Evolutionary conservation across 2,888 invertebrate species (phyloP), one percentile per base, ranked within the genome.

Genomic region (Luffia ferchaultella): DNA sequence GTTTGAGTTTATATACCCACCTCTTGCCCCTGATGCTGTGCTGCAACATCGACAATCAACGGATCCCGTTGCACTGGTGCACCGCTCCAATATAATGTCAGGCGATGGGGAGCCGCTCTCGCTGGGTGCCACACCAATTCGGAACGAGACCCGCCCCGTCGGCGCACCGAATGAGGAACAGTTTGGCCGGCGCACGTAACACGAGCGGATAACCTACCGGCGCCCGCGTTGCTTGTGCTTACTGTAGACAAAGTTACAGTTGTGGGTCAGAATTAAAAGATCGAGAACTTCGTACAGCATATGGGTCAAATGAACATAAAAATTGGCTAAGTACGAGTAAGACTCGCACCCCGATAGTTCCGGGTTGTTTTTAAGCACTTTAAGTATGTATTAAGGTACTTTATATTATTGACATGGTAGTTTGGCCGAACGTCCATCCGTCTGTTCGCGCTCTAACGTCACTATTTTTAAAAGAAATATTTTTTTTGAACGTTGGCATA

Each of bases 101-200:
- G 87, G 60, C 92, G 88, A 71, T 98, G 97, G 1, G 95, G 93
- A 18, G 96, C 93, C 1, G 95, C 92, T 42, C 93, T 84, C 1
- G 91, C 89, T 0, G 97, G 97, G 69, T 95, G 94, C 77, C 96
- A 97, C 53, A 93, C 89, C 20, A 94, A 90, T 74, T 93, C 93
- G 76, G 93, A 92, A 50, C 93, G 80, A 1, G 66, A 68, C 46
- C 89, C 89, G 20, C 92, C 90, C 58, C 90, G 90, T 51, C 93
- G 89, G 17, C 93, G 85, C 55, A 96, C 89, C 54, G 92, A 88
- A 67, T 95, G 93, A 18, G 94, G 92, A 2, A 96, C 93, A 55
- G 91, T 90, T 20, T 88, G 87, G 1, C 93, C 92, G 19, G 93
- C 95, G 58, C 95, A 93, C 54, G 90, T 89, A 18, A 97, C 93